These are phyloP conservation scores for Bruchidius siliquastri DNA, from an alignment of 2,888 invertebrate species.

Conservation along the genomic window DNA sequence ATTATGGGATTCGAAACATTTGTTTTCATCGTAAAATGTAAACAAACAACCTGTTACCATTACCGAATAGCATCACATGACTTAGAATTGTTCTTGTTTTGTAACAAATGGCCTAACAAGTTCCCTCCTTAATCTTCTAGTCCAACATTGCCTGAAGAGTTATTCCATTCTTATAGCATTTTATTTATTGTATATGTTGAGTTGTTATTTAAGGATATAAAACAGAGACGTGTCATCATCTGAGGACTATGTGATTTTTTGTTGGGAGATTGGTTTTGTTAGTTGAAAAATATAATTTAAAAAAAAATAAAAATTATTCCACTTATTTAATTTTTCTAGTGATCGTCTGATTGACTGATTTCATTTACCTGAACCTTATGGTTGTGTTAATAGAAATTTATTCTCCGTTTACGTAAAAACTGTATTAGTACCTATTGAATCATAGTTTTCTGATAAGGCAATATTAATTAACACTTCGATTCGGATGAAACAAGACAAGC, in stretches of 20 bases:
- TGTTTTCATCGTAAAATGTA: conserved; percentile 7
- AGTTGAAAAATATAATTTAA: conserved; percentile 2
- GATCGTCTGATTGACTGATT: conserved; percentile 27
- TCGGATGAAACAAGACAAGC: conserved; percentile 12
- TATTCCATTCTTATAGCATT: conserved; percentile 35
- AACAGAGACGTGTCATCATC: background rate
- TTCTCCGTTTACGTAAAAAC: conserved; percentile 24
- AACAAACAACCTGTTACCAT: conserved; percentile 19
- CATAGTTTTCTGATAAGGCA: conserved; percentile 34
- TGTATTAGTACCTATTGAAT: conserved; percentile 5
- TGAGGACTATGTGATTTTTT: conserved; percentile 15
- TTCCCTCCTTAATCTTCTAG: conserved; percentile 49
- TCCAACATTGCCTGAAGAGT: conserved; percentile 40
- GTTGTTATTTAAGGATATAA: background rate
- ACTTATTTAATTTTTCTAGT: background rate
- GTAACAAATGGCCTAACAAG: conserved; percentile 47
- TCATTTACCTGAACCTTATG: conserved; percentile 34
- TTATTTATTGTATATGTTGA: conserved; percentile 27
- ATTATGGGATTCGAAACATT: background rate
- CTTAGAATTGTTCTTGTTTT: conserved; percentile 20
- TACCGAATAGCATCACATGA: conserved; percentile 35
- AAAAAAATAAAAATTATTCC: background rate
- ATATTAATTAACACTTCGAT: conserved; percentile 34
- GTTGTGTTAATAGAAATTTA: conserved; percentile 36
- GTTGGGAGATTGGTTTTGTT: conserved; percentile 22